Base-by-base conservation (phyloP, 2,888 invertebrate species). In the Drosophila pseudotakahashii region DNA sequence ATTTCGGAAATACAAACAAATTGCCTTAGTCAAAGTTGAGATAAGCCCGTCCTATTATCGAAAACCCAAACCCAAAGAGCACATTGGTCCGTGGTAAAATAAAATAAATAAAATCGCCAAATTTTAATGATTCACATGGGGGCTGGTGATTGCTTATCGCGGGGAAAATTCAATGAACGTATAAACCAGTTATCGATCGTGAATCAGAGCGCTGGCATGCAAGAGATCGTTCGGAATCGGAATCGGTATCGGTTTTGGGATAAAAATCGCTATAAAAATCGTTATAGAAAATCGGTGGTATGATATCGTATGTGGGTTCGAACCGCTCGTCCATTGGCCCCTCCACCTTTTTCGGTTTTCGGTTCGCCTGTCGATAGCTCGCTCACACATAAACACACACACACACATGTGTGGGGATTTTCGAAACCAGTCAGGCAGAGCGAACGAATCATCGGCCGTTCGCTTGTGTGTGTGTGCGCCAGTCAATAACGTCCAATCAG, bases 401-500 rank as follows among this genome's bases (percentile, higher is more conserved):
- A 11, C 50, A 19, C n/a, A 16, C 30, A 36, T 13, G 10, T 50
- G 19, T 26, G 36, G 23, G 11, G 19, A 39, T 42, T 45, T 58
- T 32, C 34, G 55, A 63, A 63, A 50, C 62, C 62, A 63, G 62
- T 63, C 62, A 63, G 62, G 48, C 62, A 62, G 39, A 62, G 62
- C 62, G 62, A 62, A 48, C 62, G 62, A 63, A 44, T 70, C 58
- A 55, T 59, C 58, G 57, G 48, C 81, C 77, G 78, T 79, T 76
- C 75, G 85, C 64, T 66, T 52, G 67, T 74, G 64, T 80, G 79
- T 81, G 75, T 80, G 87, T 81, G 81, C 78, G 88, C 88, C 89
- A 91, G 91, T 91, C 91, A 91, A 91, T 91, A 91, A 91, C 91
- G 91, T 91, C 91, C 91, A 91, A 91, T 91, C 91, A 91, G 91